A percentile compares a stretch with the other conserved stretches of the same genome.
Evolutionary conservation across 30 jellyfish, hydroid and myxozoan species (phyloP).

Genomic region (Aurelia aurita complex sp. Pacific): DNA sequence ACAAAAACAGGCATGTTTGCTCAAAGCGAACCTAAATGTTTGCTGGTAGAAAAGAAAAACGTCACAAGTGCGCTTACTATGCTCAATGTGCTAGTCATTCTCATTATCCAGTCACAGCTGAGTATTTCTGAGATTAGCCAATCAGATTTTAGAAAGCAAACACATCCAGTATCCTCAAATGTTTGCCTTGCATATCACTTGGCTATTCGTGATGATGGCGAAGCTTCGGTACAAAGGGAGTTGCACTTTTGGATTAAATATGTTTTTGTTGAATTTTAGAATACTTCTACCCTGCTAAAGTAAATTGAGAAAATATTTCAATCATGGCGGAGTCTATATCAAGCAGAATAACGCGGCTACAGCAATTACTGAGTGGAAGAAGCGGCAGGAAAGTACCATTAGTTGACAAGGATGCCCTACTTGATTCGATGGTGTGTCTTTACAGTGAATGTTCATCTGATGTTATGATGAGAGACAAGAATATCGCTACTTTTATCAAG

Average conservation of each 20-base stretch:
- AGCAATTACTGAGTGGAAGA: conserved; percentile 98
- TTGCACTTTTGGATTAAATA: neutral
- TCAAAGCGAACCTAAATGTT: too few relatives aligned
- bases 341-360: conserved; percentile 92
- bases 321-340: conserved; percentile 88
- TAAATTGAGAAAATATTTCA: neutral
- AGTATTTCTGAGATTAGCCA: conserved; percentile 14
- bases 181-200: conserved; percentile 16
- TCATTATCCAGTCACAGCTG: conserved; percentile 30
- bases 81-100: too few relatives aligned
- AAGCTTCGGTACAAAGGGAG: conserved; percentile 18
- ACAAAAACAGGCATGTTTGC: too few relatives aligned
- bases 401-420: conserved; percentile 95
- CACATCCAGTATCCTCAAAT: conserved; percentile 6
- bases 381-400: conserved; percentile 94
- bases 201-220: conserved; percentile 8
- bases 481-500: conserved; percentile 86
- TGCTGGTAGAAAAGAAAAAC: too few relatives aligned
- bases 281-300: neutral
- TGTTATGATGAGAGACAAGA: conserved; percentile 88
- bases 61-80: conserved; percentile 43
- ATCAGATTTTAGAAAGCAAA: conserved; percentile 28
- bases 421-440: conserved; percentile 92
- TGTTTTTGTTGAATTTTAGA: neutral
- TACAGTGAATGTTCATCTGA: conserved; percentile 88